Percentiles rank a stretch among this genome's conserved stretches.
Evolutionary conservation across 2,113 vertebrate species (phyloP).

Genomic region (Ageneiosus marmoratus): DNA sequence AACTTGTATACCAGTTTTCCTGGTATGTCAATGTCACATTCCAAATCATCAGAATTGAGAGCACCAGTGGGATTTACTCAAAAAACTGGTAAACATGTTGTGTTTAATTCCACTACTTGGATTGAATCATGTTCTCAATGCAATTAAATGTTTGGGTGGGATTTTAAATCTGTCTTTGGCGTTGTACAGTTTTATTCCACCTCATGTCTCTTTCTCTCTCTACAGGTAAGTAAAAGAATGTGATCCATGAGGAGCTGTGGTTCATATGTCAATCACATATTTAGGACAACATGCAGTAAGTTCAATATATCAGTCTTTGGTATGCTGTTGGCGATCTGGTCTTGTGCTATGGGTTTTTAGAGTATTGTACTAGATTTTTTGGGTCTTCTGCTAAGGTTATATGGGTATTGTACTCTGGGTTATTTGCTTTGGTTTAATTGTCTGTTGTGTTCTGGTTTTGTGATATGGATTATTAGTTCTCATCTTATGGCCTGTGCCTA

Average conservation of each 20-base stretch:
- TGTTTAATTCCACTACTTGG: no score
- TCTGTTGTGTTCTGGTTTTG: neutral
- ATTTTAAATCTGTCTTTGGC: neutral
- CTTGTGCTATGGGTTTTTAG: neutral
- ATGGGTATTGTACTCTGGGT: no score
- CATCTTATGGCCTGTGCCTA: neutral
- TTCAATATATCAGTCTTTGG: neutral
- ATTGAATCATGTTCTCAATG: neutral
- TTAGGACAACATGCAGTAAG: neutral
- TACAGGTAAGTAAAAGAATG: slow-evolving; percentile 2
- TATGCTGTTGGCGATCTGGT: neutral
- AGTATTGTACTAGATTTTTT: neutral
- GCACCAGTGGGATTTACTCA: no score
- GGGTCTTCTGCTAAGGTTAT: no score
- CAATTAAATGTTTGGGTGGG: neutral
- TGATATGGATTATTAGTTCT: neutral
- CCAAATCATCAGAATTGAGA: no score
- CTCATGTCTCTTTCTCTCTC: neutral
- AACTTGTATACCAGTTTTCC: no score
- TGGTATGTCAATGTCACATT: no score
- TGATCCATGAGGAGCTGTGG: neutral
- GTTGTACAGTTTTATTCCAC: neutral
- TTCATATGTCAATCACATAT: neutral
- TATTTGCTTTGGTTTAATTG: no score
- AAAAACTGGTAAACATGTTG: no score